Evolutionary conservation across 2,113 vertebrate species (phyloP).

Genomic region (Hippocampus comes): DNA sequence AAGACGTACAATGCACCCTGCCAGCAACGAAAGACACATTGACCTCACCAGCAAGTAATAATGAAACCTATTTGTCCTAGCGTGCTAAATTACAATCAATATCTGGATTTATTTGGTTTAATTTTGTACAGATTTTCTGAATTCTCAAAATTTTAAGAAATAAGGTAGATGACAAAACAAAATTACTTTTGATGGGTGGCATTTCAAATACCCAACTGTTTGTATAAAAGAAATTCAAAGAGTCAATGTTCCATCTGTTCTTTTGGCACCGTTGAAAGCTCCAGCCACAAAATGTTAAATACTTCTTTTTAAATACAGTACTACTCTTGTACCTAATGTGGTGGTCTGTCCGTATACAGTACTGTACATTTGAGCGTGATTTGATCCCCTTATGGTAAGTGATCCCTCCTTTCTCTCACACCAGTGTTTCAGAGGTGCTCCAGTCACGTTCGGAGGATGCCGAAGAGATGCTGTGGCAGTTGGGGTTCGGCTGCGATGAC

Average conservation of each 20-base stretch:
- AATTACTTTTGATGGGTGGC: no score
- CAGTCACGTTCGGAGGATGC: constrained; percentile 79
- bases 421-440: constrained; percentile 78
- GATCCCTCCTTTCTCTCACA: background rate
- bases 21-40: constrained; percentile 14
- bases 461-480: constrained; percentile 80
- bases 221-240: no score
- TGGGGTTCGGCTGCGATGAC: constrained; percentile 83
- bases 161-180: no score
- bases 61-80: background rate
- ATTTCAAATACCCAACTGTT: no score
- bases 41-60: constrained; percentile 50
- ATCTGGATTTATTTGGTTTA: background rate
- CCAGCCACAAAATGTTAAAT: no score
- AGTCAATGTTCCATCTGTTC: no score
- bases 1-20: constrained; percentile 16
- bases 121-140: background rate
- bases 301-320: no score
- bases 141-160: no score
- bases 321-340: no score
- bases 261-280: no score
- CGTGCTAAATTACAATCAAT: background rate
- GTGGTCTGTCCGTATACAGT: no score
- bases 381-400: background rate
- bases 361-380: background rate